phyloP scores from a whole-genome alignment of 2,113 vertebrate genomes.

The Atlantisia rogersi region DNA sequence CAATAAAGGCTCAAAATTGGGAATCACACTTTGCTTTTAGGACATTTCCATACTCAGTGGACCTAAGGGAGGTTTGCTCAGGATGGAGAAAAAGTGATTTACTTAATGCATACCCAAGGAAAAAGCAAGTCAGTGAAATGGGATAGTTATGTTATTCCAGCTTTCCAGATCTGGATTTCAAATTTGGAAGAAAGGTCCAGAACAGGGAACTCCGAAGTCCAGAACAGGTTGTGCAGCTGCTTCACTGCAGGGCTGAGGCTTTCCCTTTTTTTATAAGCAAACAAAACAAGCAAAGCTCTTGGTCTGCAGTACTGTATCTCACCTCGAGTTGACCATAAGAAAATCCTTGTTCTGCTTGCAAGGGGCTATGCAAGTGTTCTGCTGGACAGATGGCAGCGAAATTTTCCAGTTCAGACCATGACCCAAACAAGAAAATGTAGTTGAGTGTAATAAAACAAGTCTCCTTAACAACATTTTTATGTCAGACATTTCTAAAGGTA shows the following conservation, averaged over 20 bases:
- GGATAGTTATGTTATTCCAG: neutral
- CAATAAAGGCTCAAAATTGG: neutral
- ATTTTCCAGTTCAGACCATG: neutral
- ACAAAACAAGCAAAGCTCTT: neutral
- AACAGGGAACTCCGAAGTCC: neutral
- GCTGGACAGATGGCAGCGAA: neutral
- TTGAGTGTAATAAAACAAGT: neutral
- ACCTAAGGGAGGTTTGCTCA: neutral
- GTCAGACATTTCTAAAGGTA: neutral
- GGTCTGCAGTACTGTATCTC: neutral
- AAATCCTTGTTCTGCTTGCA: neutral
- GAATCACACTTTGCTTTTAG: neutral
- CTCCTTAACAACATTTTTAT: neutral
- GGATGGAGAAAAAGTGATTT: neutral
- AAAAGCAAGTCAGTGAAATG: neutral
- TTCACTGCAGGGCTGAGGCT: neutral
- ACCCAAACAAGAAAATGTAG: neutral
- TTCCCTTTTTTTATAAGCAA: neutral
- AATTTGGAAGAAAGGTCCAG: neutral
- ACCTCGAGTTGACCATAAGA: rapidly evolving
- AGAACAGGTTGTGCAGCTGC: neutral
- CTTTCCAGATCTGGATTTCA: neutral
- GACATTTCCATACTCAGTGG: neutral
- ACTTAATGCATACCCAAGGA: neutral
- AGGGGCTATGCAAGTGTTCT: neutral